Percentiles rank a stretch among this genome's conserved stretches.
Evolutionary conservation across 2,113 vertebrate species (phyloP).

Genomic region (Orycteropus afer): DNA sequence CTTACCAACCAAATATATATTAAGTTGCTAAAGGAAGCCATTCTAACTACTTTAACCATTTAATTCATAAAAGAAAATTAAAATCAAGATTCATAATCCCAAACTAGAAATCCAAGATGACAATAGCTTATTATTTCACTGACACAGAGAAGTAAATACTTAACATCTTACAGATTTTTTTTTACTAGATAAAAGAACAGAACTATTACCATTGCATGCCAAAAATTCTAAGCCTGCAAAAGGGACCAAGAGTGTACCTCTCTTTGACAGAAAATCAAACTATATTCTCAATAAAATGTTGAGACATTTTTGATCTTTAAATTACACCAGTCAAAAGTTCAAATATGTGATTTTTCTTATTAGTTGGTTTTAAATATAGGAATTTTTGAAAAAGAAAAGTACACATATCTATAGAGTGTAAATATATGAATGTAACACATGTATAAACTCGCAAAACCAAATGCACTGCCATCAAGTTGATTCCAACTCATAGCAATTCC

Average conservation of each 20-base stretch:
- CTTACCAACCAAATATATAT: not conserved
- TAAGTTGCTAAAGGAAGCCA: not conserved
- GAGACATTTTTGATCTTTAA: not conserved
- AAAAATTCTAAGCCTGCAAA: too few species aligned
- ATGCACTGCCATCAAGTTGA: too few species aligned
- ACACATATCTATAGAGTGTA: not conserved
- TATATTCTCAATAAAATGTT: too few species aligned
- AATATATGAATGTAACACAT: not conserved
- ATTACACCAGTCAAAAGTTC: not conserved
- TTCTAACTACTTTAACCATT: not conserved
- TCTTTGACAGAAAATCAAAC: too few species aligned
- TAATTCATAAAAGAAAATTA: not conserved
- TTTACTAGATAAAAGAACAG: not conserved
- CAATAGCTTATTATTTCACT: not conserved
- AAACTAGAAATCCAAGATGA: not conserved
- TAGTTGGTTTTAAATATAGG: not conserved
- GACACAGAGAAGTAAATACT: not conserved
- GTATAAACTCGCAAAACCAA: too few species aligned
- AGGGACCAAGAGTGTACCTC: too few species aligned
- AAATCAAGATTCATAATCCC: not conserved
- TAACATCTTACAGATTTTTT: not conserved
- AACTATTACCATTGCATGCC: not conserved
- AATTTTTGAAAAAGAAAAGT: not conserved
- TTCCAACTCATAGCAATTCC: too few species aligned
- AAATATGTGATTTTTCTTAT: not conserved